Base-by-base conservation (phyloP, 1,140 invertebrate genomes). In the Thalassaphorura encarpata region DNA sequence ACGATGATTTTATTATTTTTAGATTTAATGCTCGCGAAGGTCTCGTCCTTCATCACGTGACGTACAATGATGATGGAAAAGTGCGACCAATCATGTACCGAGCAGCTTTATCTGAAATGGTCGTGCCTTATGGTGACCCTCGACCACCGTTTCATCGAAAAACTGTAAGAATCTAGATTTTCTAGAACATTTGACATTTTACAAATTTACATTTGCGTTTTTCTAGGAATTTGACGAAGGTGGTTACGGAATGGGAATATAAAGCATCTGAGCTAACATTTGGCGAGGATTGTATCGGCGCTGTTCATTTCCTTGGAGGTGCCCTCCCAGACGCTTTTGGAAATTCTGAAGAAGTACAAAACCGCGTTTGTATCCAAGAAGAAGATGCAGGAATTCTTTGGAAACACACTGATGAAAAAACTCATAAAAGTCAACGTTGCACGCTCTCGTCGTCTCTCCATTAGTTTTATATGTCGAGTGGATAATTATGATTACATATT, bases 21-120 rank as follows among this genome's bases (percentile, higher is more conserved):
- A 64, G 62, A 39, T 64, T 60, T 26, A 61, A 64, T 33, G 57
- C 60, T 19, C 58, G 62, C 0, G 58, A 58, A 49, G 62, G 62
- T 18, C 27, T 64, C 1, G 58, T 61, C 26, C 52, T 64, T 18
- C 58, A 64, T 27, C 52, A 60, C 43, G 41, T 64, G 4, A 53
- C 45, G 0, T 61, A 60, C 36, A 31, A 58, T 18, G 62, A 64
- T 49, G 58, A 54, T 1, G 33, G 42, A 1, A 58, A 53, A 41
- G 43, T 51, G 2, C 45, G 62, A 0, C 58, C 58, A 19, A n/a
- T 64, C 2, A 16, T 64, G 28, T 64, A 64, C 40, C 45, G 58
- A 23, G 47, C 53, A 19, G n/a, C 57, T 1, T 8, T 64, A 0
- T 43, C 50, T 18, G 62, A 64, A 52, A 58, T 64, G 54, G 33